These are phyloP conservation scores for Nestor notabilis DNA, from an alignment of 2,113 vertebrate species.

Conservation along the genomic window DNA sequence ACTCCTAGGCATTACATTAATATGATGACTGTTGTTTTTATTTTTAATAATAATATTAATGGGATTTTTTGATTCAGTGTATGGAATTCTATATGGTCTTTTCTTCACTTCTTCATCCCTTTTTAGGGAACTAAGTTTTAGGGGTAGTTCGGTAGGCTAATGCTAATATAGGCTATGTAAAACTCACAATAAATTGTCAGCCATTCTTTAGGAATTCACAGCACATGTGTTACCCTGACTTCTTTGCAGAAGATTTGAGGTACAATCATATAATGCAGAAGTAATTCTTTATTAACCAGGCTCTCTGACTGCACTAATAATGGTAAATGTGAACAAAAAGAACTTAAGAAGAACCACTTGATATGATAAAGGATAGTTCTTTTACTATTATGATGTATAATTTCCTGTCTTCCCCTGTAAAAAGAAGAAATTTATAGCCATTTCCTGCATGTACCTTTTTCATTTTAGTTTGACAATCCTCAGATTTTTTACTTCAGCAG, in stretches of 20 bases:
- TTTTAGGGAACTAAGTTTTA: background rate
- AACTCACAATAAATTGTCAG: slow-evolving; percentile 15
- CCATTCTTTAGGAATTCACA: slow-evolving; percentile 42
- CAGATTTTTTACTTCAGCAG: slow-evolving; percentile 19
- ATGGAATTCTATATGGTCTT: background rate
- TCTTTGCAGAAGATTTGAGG: slow-evolving; percentile 42
- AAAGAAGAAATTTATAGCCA: slow-evolving; percentile 67
- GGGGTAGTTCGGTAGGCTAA: background rate
- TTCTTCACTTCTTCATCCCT: slow-evolving; percentile 36
- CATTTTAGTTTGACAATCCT: slow-evolving; percentile 56
- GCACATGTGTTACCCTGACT: slow-evolving; percentile 15
- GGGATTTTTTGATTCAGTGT: background rate
- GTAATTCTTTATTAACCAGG: slow-evolving; percentile 57
- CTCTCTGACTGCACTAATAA: slow-evolving; percentile 50
- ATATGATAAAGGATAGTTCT: slow-evolving; percentile 66
- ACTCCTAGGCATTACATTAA: slow-evolving; percentile 17
- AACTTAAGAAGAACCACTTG: slow-evolving; percentile 64
- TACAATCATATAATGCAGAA: slow-evolving; percentile 48
- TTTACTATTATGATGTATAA: slow-evolving; percentile 63
- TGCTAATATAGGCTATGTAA: background rate
- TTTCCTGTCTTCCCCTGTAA: slow-evolving; percentile 57
- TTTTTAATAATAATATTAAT: slow-evolving; percentile 49
- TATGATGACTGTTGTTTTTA: slow-evolving; percentile 41
- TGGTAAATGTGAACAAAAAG: slow-evolving; percentile 57
- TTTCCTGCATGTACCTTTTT: slow-evolving; percentile 54